Evolutionary conservation across 2,113 vertebrate species (phyloP), one percentile per base, ranked within the genome.

Genomic region (Ptychochromis oligacanthus): DNA sequence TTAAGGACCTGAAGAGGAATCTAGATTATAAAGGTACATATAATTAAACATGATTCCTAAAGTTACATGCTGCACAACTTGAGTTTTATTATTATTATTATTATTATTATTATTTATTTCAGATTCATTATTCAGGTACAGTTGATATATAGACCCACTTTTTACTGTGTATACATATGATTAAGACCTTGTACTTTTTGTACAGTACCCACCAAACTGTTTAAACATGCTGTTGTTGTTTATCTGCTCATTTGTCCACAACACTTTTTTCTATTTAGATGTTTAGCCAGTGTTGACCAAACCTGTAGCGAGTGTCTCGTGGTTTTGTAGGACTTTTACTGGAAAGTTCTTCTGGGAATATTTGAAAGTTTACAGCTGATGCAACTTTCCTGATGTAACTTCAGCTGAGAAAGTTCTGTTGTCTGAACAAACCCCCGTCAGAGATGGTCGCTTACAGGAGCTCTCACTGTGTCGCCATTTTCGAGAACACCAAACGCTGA

Each of bases 201-300:
- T 49, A 20, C 65, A 52, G 65, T 28, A 70, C 28, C 43, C 43
- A 26, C 43, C 43, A 52, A 43, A 5, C 17, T 52, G 1, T 70
- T 70, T 70, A 70, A 70, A 70, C 0, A 17, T 31, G 65, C 0
- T 31, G 0, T 20, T 18, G 22, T 2, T 0, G 36, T 65, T 24
- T 43, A 22, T 64, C 24, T 2, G 24, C 24, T 49, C 10, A 3
- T 52, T 28, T 52, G 49, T 70, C 43, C n/a, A 65, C 7, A 2
- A 1, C 65, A 28, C 22, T 20, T 31, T 11, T 70, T 49, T 70
- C 18, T 28, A 17, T 26, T 20, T 2, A 2, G 61, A n/a, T n/a
- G 31, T 38, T 31, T 31, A 31, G 28, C 28, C 28, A 31, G 28
- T 31, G 7, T 38, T 62, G 11, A 1, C n/a, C 64, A 64, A 34